Evolutionary conservation across 2,113 vertebrate species (phyloP).

Genomic region (Dicrurus megarhynchus): DNA sequence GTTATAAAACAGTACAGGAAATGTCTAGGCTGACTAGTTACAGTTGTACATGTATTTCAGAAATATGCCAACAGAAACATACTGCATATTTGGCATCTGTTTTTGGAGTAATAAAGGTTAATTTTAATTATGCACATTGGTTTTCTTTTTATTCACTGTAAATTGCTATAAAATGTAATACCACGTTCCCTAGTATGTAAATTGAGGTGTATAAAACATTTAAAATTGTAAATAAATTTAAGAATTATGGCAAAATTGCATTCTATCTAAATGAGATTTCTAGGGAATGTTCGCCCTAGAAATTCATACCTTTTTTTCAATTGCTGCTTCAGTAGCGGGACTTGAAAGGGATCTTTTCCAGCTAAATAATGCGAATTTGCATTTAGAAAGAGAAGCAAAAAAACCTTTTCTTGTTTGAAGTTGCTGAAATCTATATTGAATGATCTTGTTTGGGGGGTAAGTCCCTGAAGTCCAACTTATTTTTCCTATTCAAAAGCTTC

Average conservation of each 20-base stretch:
- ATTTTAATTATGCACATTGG: conserved; percentile 52
- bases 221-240: conserved; percentile 66
- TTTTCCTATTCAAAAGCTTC: neutral
- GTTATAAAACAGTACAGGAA: conserved; percentile 14
- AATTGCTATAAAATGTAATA: conserved; percentile 27
- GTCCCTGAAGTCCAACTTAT: neutral
- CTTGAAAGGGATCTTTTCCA: neutral
- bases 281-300: neutral
- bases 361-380: neutral
- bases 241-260: neutral
- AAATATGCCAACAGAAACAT: conserved; percentile 28
- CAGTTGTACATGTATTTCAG: conserved; percentile 40
- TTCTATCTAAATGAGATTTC: neutral
- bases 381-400: neutral
- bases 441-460: neutral
- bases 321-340: neutral
- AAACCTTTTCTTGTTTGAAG: neutral
- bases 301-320: neutral
- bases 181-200: conserved; percentile 39
- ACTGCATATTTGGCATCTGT: conserved; percentile 11
- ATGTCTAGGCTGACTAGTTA: conserved; percentile 28
- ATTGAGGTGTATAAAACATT: conserved; percentile 58
- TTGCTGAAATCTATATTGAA: neutral
- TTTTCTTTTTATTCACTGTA: conserved; percentile 37
- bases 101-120: conserved; percentile 64